Conservation (phyloP, 2,797 vertebrate genomes). For the Otolemur crassicaudatus region DNA sequence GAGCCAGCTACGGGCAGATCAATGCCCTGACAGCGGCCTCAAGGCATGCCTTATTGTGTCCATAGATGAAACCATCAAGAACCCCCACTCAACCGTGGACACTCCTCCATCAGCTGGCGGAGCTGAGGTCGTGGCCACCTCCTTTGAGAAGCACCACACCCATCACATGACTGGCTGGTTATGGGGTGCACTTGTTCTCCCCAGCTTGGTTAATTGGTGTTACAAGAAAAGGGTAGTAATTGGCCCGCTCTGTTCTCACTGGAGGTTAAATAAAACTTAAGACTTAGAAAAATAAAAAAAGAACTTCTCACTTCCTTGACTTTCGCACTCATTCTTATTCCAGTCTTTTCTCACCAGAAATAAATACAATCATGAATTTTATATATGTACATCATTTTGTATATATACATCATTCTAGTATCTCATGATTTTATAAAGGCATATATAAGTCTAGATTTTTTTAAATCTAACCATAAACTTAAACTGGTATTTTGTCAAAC, state of each 20-base stretch:
- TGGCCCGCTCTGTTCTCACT: neutral
- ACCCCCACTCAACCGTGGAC: constrained; percentile 93
- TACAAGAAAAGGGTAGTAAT: neutral
- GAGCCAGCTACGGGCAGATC: too few relatives aligned
- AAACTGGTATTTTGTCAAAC: constrained; percentile 2
- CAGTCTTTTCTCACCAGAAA: neutral
- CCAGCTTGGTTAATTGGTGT: neutral
- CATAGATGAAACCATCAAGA: constrained; percentile 98
- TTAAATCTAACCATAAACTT: neutral
- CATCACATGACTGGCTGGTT: neutral
- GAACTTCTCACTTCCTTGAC: neutral
- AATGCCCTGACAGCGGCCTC: too few relatives aligned
- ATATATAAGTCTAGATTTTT: neutral
- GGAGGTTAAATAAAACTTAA: constrained; percentile 77
- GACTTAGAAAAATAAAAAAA: neutral
- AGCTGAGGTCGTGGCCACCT: constrained; percentile 92
- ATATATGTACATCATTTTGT: neutral
- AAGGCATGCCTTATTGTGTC: constrained; percentile 96
- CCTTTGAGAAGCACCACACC: constrained; percentile 79
- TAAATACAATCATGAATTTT: neutral
- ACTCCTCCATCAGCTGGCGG: constrained; percentile 86
- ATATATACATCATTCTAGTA: neutral
- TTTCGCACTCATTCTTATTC: neutral
- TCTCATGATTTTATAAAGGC: neutral
- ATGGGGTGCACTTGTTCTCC: neutral